Evolutionary conservation across 2,113 vertebrate species (phyloP).

Genomic region (Semicossyphus pulcher): DNA sequence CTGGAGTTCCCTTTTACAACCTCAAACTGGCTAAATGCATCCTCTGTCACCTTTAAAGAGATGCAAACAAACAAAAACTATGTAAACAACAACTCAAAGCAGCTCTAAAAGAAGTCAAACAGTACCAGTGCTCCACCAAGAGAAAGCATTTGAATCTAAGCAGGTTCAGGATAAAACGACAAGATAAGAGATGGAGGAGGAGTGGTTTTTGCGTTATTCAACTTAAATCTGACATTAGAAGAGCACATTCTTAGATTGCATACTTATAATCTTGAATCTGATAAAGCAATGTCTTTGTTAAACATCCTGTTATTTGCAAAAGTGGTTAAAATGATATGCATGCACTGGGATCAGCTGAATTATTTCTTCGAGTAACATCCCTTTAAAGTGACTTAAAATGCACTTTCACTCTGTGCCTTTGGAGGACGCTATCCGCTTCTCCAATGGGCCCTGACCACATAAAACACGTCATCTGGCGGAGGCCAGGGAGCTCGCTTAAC

Average conservation of each 20-base stretch:
- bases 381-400: background rate
- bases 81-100: no score
- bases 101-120: background rate
- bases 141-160: background rate
- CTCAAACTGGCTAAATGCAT: background rate
- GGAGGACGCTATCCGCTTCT: no score
- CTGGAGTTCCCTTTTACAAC: background rate
- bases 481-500: no score
- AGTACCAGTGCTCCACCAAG: background rate
- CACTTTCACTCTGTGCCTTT: no score
- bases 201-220: background rate
- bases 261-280: background rate
- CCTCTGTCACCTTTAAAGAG: background rate
- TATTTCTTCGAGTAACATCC: background rate
- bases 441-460: no score
- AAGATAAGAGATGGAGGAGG: background rate
- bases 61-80: background rate
- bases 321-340: background rate
- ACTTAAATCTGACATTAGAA: background rate
- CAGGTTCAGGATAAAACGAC: background rate
- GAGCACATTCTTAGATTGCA: background rate
- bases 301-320: background rate
- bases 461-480: no score
- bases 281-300: background rate
- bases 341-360: background rate